Conservation (phyloP, 2,113 vertebrate species). For the Elanus axillaris region DNA sequence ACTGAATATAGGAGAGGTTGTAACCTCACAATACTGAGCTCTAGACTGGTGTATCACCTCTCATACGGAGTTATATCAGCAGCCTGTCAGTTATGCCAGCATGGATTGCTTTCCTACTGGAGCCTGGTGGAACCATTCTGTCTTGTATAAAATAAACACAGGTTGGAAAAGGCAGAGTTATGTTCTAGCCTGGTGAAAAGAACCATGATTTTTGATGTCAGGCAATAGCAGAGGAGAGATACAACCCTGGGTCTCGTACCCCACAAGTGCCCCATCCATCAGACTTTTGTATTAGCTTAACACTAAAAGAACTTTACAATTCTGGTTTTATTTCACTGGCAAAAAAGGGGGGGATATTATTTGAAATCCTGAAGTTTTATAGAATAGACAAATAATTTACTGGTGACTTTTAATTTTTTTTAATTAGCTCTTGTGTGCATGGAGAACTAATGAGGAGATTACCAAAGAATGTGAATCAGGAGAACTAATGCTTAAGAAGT, state of each 20-base stretch:
- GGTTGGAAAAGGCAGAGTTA: too few species aligned
- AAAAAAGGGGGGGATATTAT: neutral
- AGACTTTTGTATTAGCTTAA: neutral
- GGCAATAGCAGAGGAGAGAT: neutral
- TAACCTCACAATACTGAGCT: neutral
- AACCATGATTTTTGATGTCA: neutral
- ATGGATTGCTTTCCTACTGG: neutral
- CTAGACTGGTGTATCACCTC: too few species aligned
- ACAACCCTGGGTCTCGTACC: neutral
- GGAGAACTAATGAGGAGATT: neutral
- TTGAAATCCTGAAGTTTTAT: neutral
- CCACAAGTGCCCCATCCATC: neutral
- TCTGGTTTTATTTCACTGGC: neutral
- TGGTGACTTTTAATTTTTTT: neutral
- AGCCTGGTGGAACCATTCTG: neutral
- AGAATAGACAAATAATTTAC: neutral
- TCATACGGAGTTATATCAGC: rapidly evolving
- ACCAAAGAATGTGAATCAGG: neutral
- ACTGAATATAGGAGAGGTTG: neutral
- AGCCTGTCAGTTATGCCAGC: neutral
- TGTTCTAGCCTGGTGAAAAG: neutral
- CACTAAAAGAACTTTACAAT: neutral
- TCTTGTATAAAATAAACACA: neutral
- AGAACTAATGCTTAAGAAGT: neutral
- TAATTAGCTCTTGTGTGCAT: neutral